Evolutionary conservation across 2,113 vertebrate species (phyloP).

Genomic region (Notarius quadriscutis): DNA sequence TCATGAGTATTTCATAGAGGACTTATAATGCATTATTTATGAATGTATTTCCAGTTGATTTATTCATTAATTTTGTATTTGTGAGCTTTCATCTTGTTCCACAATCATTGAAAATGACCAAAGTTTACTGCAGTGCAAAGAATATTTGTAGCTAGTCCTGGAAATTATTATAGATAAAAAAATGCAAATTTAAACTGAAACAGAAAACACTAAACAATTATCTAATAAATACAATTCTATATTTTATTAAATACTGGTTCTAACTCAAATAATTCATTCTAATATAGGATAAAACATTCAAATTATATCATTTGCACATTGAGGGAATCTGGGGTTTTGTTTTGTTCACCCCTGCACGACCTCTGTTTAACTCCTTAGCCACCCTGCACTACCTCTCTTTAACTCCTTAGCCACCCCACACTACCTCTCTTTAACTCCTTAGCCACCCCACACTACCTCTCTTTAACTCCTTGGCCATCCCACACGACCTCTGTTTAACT

Average conservation of each 20-base stretch:
- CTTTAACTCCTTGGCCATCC: not conserved
- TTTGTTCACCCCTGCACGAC: not conserved
- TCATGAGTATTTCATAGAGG: not conserved
- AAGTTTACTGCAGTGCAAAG: not conserved
- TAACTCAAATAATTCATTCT: not conserved
- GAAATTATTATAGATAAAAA: not conserved
- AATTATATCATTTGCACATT: not conserved
- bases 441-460: not conserved
- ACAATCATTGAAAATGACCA: not conserved
- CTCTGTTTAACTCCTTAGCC: not conserved
- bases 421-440: not conserved
- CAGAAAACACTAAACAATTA: not conserved
- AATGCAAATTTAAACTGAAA: not conserved
- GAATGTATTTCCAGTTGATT: not conserved
- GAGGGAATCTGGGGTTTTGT: not conserved
- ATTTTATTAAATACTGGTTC: not conserved
- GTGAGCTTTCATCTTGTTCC: not conserved
- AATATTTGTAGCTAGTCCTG: not conserved
- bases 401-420: too few species aligned
- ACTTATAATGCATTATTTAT: conserved; percentile 23
- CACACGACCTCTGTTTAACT: not conserved
- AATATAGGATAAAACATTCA: not conserved
- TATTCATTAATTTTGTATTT: conserved; percentile 1
- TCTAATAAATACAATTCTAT: not conserved
- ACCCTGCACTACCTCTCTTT: not conserved